Evolutionary conservation across 2,888 invertebrate species (phyloP).

Genomic region (Drosophila melanocephala): DNA sequence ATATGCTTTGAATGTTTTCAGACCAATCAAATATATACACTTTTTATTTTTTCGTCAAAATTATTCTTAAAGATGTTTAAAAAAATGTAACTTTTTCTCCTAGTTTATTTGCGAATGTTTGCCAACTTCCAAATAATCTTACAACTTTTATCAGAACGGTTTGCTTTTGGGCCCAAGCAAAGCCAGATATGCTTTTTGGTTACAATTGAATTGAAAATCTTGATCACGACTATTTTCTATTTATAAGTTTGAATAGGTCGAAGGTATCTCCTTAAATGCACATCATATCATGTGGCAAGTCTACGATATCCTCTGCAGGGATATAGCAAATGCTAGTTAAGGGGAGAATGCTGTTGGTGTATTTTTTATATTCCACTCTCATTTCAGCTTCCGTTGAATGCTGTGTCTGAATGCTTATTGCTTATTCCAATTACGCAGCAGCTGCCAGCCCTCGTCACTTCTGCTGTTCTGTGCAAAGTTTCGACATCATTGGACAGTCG

Average conservation of each 20-base stretch:
- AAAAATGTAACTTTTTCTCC: background rate
- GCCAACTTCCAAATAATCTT: background rate
- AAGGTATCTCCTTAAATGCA: background rate
- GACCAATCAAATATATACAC: background rate
- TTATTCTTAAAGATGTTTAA: background rate
- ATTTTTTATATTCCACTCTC: background rate
- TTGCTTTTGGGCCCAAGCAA: background rate
- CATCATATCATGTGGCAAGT: background rate
- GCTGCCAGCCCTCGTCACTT: background rate
- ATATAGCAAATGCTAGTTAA: background rate
- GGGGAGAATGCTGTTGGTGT: background rate
- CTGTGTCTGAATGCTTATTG: slow-evolving; percentile 18
- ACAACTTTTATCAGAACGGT: background rate
- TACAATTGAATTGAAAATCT: background rate
- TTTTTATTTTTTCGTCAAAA: background rate
- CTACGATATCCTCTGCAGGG: background rate
- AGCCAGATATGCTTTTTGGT: background rate
- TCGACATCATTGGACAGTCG: slow-evolving; percentile 40
- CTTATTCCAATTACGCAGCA: slow-evolving; percentile 14
- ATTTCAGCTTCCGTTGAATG: background rate
- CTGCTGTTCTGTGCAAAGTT: slow-evolving; percentile 3
- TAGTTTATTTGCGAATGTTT: background rate
- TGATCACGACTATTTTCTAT: background rate
- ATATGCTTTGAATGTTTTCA: background rate
- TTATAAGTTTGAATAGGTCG: background rate